These are phyloP conservation scores for Ammospiza caudacuta DNA, from an alignment of 2,113 vertebrate species.

Conservation along the genomic window DNA sequence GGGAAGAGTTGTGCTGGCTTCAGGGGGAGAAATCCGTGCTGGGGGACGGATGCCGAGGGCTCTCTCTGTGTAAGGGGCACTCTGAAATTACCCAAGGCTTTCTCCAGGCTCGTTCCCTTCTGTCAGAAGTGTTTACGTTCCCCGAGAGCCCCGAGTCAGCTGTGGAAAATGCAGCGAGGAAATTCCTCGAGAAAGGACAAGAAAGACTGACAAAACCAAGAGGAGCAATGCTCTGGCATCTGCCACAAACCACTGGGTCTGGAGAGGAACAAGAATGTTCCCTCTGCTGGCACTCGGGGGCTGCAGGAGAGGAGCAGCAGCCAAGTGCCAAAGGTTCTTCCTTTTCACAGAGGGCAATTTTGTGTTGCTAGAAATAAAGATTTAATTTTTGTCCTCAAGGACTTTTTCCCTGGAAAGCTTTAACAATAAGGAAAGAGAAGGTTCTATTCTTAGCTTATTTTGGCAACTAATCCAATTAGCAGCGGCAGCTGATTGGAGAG, in stretches of 20 bases:
- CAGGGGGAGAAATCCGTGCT: not conserved
- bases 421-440: slow-evolving; percentile 45
- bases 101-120: slow-evolving; percentile 45
- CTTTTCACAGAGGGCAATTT: not conserved
- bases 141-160: slow-evolving; percentile 10
- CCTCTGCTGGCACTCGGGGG: not conserved
- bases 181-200: slow-evolving; percentile 28
- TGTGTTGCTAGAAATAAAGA: slow-evolving; percentile 42
- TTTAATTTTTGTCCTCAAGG: slow-evolving; percentile 32
- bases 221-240: not conserved
- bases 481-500: slow-evolving; percentile 43
- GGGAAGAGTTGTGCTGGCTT: not conserved
- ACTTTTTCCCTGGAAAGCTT: slow-evolving; percentile 52
- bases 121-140: slow-evolving; percentile 47
- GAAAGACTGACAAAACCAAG: slow-evolving; percentile 13
- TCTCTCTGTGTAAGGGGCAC: not conserved
- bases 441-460: slow-evolving; percentile 61
- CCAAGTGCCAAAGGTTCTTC: not conserved
- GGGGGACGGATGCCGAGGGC: not conserved
- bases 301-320: not conserved
- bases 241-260: not conserved
- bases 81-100: slow-evolving; percentile 59
- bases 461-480: slow-evolving; percentile 68
- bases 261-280: slow-evolving; percentile 16
- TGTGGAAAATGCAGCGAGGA: slow-evolving; percentile 12